phyloP scores from a whole-genome alignment of 1,140 invertebrate species.

The Lutraria rhynchaena region DNA sequence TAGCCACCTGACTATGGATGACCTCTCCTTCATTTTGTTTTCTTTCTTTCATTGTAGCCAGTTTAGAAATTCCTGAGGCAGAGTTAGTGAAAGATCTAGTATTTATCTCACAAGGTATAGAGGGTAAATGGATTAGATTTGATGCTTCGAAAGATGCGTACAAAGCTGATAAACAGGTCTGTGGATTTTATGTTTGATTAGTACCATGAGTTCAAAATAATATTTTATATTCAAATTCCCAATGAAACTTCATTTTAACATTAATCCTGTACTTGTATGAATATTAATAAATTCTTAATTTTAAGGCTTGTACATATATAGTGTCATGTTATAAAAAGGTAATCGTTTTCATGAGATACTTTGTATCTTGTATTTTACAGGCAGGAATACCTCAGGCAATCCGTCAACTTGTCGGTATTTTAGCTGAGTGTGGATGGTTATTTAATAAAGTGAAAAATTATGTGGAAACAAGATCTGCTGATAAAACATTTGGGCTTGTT shows the following conservation, averaged over 20 bases:
- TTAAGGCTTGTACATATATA: no score
- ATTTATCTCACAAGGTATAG: slow-evolving; percentile 91
- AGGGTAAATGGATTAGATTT: slow-evolving; percentile 89
- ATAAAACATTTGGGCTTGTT: slow-evolving; percentile 87
- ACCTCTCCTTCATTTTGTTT: no score
- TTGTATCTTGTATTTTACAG: slow-evolving; percentile 66
- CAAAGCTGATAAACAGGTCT: slow-evolving; percentile 86
- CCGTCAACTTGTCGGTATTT: slow-evolving; percentile 85
- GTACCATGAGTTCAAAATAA: no score
- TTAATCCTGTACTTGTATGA: no score
- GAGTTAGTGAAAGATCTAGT: slow-evolving; percentile 90
- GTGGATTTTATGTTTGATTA: no score
- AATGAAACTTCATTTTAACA: no score
- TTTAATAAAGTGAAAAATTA: slow-evolving; percentile 90
- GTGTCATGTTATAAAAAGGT: no score
- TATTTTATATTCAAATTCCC: no score
- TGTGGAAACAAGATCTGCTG: slow-evolving; percentile 84
- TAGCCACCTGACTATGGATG: no score
- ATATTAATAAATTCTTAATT: no score
- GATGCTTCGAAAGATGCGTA: slow-evolving; percentile 86
- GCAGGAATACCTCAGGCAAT: slow-evolving; percentile 81
- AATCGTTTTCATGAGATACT: no score
- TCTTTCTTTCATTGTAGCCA: slow-evolving; percentile 63
- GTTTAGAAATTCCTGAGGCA: slow-evolving; percentile 80
- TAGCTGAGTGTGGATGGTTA: slow-evolving; percentile 93